Base-by-base conservation (phyloP, 2,888 invertebrate species). In the Lepidonotus clava region DNA sequence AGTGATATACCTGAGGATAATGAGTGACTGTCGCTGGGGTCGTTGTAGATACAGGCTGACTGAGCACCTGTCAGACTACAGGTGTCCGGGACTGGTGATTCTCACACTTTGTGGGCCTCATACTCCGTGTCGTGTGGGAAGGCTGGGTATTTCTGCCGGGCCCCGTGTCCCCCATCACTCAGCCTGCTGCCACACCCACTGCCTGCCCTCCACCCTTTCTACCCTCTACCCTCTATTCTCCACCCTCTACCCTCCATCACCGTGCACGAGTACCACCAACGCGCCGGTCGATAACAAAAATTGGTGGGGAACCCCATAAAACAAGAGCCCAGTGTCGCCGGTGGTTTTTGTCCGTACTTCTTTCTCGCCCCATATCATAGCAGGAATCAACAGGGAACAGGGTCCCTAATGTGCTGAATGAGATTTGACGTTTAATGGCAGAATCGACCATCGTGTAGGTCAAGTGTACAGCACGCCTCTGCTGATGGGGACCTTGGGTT, bases 401-500 rank as follows among this genome's bases (percentile, higher is more conserved):
- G 28, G 11, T 11, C 61, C 61, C 4, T 56, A 61, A 61, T 61
- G 61, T 61, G 61, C 61, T 61, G 61, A 61, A 61, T 61, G 61
- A 4, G 61, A 61, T 61, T 61, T 61, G 61, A 61, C 61, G 61
- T 61, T 61, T 61, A 61, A 61, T 61, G 61, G 28, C 28, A 11
- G 56, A 32, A 28, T 24, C 61, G 61, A 61, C 61, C 28, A 32
- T 14, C 24, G 61, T 32, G 28, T 32, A 24, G 61, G 61, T 61
- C 24, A 61, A 61, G 61, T 61, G 61, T 61, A 24, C 28, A 5
- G 61, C 28, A n/a, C 28, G 28, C 24, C 61, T 24, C 28, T 24
- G 11, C n/a, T 14, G n/a, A n/a, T n/a, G n/a, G n/a, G n/a, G n/a
- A n/a, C n/a, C n/a, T n/a, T n/a, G n/a, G n/a, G n/a, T n/a, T n/a